A percentile compares a stretch with the other conserved stretches of the same genome.
Evolutionary conservation across 2,797 vertebrate species (phyloP).

Genomic region (Allobates femoralis): DNA sequence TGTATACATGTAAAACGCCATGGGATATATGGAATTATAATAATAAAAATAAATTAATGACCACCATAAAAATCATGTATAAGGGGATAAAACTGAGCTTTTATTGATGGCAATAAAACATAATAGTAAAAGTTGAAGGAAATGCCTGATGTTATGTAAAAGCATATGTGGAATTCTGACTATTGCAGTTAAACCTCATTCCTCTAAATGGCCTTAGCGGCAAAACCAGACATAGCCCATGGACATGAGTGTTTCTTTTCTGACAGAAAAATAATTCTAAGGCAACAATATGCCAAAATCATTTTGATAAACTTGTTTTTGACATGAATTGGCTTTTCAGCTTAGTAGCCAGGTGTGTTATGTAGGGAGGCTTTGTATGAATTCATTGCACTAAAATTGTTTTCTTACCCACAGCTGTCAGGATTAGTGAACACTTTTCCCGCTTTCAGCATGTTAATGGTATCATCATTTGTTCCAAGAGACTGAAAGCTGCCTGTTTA

Average conservation of each 20-base stretch:
- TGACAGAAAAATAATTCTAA: background rate
- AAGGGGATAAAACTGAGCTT: too few relatives aligned
- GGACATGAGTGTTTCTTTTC: background rate
- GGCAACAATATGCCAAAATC: background rate
- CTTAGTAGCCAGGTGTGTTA: background rate
- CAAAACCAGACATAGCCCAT: too few relatives aligned
- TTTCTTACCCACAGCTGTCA: conserved; percentile 15
- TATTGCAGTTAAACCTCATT: too few relatives aligned
- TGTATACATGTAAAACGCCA: too few relatives aligned
- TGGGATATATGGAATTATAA: too few relatives aligned
- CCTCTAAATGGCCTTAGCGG: too few relatives aligned
- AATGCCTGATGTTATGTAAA: too few relatives aligned
- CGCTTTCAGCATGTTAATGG: conserved; percentile 6
- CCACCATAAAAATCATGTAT: too few relatives aligned
- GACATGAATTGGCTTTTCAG: background rate
- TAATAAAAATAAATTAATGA: too few relatives aligned
- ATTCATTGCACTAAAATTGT: background rate
- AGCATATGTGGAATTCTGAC: too few relatives aligned
- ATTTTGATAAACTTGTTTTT: background rate
- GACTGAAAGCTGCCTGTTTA: background rate
- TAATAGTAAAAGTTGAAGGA: too few relatives aligned
- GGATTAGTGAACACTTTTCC: background rate
- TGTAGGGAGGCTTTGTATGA: conserved; percentile 1
- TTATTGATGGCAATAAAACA: too few relatives aligned
- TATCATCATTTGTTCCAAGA: background rate